Evolutionary conservation across 37 sponge, comb jelly and placozoan genomes (phyloP).

Genomic region (Corticium candelabrum): DNA sequence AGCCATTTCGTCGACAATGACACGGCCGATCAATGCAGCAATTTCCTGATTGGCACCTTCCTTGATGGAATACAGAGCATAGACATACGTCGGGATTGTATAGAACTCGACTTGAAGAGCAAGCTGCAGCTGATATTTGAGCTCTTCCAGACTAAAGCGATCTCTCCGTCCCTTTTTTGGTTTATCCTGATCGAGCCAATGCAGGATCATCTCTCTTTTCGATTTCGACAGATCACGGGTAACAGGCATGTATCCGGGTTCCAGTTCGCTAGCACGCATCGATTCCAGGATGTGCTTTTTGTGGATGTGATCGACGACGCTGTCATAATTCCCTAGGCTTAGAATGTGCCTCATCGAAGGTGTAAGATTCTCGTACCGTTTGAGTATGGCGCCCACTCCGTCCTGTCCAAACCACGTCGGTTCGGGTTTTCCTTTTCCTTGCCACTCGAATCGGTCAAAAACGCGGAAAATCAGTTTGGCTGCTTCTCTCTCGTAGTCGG

Average conservation of each 20-base stretch:
- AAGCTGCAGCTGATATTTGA: slow-evolving; percentile 23
- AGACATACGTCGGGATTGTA: slow-evolving; percentile 45
- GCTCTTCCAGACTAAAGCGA: background rate
- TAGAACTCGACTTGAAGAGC: slow-evolving; percentile 35
- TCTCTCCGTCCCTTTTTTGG: background rate
- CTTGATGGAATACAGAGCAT: slow-evolving; percentile 34
- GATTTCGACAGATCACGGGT: slow-evolving; percentile 42
- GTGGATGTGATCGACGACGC: slow-evolving; percentile 23
- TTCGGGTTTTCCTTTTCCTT: background rate
- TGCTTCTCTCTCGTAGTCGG: background rate
- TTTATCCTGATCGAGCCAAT: slow-evolving; percentile 21
- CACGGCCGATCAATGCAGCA: slow-evolving; percentile 16
- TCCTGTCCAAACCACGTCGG: background rate
- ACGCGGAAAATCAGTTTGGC: background rate
- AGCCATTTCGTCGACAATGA: slow-evolving; percentile 46
- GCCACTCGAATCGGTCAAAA: background rate
- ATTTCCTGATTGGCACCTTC: slow-evolving; percentile 29
- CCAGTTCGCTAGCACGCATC: slow-evolving; percentile 1
- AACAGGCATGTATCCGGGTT: slow-evolving; percentile 56
- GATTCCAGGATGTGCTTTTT: no score
- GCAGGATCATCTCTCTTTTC: slow-evolving; percentile 19
- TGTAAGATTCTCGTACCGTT: slow-evolving; percentile 20
- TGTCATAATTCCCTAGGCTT: slow-evolving; percentile 22
- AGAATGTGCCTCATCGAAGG: slow-evolving; percentile 40
- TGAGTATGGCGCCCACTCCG: slow-evolving; percentile 27